Evolutionary conservation across 2,797 vertebrate genomes (phyloP).

Genomic region (Naso thynnoides): DNA sequence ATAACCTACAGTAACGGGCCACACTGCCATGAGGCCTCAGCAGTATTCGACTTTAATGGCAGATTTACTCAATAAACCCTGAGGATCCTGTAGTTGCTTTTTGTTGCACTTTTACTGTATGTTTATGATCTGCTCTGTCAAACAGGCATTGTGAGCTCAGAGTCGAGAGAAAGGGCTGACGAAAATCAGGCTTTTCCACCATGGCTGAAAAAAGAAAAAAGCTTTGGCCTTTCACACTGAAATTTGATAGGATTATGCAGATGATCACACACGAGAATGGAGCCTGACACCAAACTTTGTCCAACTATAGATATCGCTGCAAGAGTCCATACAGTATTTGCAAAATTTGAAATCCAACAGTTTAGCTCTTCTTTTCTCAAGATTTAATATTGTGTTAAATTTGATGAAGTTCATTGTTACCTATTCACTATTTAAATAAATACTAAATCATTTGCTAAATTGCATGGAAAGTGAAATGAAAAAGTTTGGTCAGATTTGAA

Average conservation of each 20-base stretch:
- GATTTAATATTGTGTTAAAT: conserved; percentile 60
- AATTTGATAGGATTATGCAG: conserved; percentile 77
- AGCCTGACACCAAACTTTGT: conserved; percentile 59
- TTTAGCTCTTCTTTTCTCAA: conserved; percentile 48
- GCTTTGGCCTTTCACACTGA: conserved; percentile 61
- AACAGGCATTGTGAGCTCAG: conserved; percentile 57
- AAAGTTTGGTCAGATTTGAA: conserved; percentile 46
- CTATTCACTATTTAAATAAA: conserved; percentile 66
- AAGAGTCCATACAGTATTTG: conserved; percentile 43
- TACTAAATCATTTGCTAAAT: conserved; percentile 59
- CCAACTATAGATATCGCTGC: conserved; percentile 50
- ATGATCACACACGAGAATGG: conserved; percentile 52
- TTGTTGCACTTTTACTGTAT: conserved; percentile 56
- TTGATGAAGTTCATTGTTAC: conserved; percentile 60
- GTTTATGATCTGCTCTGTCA: conserved; percentile 50
- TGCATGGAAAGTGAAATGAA: conserved; percentile 34
- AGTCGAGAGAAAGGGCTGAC: conserved; percentile 49
- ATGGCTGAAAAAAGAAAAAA: conserved; percentile 43
- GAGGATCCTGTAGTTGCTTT: conserved; percentile 63
- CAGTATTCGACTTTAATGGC: conserved; percentile 62
- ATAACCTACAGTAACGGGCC: conserved; percentile 63
- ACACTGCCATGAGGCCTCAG: conserved; percentile 67
- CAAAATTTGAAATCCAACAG: conserved; percentile 46
- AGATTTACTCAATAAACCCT: conserved; percentile 70
- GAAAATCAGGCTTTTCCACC: conserved; percentile 62